phyloP scores from a whole-genome alignment of 2,797 vertebrate species.

The Pantherophis vulpinus region DNA sequence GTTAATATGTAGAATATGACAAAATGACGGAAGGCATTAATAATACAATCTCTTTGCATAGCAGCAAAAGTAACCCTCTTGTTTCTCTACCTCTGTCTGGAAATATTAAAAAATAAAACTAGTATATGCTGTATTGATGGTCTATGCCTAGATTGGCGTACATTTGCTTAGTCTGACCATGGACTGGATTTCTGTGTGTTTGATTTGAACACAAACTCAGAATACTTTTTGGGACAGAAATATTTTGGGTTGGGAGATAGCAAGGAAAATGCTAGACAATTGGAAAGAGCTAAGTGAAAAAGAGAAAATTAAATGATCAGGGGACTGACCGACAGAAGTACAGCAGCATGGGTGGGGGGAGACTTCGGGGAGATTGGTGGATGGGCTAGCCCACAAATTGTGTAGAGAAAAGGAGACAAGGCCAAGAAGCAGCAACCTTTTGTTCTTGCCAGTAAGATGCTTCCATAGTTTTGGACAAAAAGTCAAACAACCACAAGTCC shows the following conservation, averaged over 20 bases:
- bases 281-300: not conserved
- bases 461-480: not conserved
- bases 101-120: not conserved
- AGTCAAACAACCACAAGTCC: not conserved
- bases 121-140: not conserved
- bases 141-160: not conserved
- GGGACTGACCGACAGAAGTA: not conserved
- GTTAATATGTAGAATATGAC: accelerated
- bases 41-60: not conserved
- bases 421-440: not conserved
- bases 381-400: not conserved
- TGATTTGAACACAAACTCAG: not conserved
- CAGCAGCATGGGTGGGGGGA: not conserved
- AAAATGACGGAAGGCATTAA: accelerated
- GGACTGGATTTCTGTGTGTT: not conserved
- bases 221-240: not conserved
- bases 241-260: not conserved
- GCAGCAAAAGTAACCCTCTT: not conserved
- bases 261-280: not conserved
- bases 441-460: not conserved
- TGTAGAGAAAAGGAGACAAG: not conserved
- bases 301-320: not conserved
- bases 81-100: not conserved
- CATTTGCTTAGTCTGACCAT: not conserved
- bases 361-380: not conserved